Evolutionary conservation across 2,888 invertebrate genomes (phyloP), one percentile per base, ranked within the genome.

Genomic region (Chloroclysta siterata): DNA sequence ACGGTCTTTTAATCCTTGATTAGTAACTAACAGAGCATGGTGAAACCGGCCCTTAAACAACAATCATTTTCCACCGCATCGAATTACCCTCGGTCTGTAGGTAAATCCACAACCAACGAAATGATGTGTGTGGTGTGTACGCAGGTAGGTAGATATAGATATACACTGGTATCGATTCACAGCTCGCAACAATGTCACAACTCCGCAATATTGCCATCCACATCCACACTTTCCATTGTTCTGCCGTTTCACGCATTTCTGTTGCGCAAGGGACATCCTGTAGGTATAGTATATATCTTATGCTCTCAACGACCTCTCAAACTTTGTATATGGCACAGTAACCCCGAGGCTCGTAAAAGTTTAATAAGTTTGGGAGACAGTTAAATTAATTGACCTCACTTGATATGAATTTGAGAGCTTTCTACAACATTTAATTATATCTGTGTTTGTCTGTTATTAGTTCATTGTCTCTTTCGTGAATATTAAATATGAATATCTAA

Each of bases 221-320:
- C 65, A 64, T 65, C 62, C 63, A 60, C 41, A 60, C 28, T 46
- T 14, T 42, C 64, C 53, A 65, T 60, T 65, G 56, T 65, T 53
- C 46, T 68, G 66, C 63, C 28, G 29, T 33, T 50, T 67, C 63
- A 65, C 69, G 67, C 67, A 61, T 58, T 63, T 53, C 55, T 51
- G 63, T 62, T 71, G 65, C 70, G 68, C 64, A 72, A 70, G 60
- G 60, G 56, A 61, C 69, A 66, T 75, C 70, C 72, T 70, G 60
- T 69, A 44, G 17, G 13, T 14, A 13, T 39, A 36, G 13, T n/a
- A 11, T 42, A 17, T 48, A 50, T 46, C 28, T 57, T 22, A 33
- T 1, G 17, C 15, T 53, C 42, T 22, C 48, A 47, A 56, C 62
- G 50, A 52, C 51, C 54, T 53, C 42, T 56, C 53, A 41, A 56